phyloP scores from a whole-genome alignment of 2,888 invertebrate species.

The Metacarcinus magister region DNA sequence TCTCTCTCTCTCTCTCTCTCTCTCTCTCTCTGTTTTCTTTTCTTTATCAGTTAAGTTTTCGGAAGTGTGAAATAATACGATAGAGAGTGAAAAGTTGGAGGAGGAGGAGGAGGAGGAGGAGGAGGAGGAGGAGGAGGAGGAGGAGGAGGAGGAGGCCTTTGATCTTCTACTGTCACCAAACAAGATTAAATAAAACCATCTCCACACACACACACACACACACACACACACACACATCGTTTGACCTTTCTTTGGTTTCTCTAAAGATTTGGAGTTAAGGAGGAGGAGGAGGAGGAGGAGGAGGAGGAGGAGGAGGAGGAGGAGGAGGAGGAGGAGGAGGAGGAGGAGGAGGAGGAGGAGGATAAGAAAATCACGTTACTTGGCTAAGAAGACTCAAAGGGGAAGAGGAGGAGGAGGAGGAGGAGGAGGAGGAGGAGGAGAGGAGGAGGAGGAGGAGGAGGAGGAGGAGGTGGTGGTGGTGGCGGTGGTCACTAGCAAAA shows the following conservation, averaged over 20 bases:
- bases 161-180: not conserved
- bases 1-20: too few species aligned
- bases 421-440: not conserved
- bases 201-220: too few species aligned
- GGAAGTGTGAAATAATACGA: not conserved
- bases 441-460: not conserved
- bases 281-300: not conserved
- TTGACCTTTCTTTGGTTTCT: not conserved
- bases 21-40: not conserved
- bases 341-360: too few species aligned
- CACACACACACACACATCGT: not conserved
- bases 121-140: not conserved
- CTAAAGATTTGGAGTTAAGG: not conserved
- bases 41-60: not conserved
- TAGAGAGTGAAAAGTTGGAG: not conserved
- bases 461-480: not conserved
- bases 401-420: not conserved
- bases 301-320: constrained; percentile 42
- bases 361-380: not conserved
- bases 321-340: not conserved
- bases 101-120: not conserved
- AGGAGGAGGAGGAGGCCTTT: not conserved
- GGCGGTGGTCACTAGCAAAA: too few species aligned
- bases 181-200: not conserved
- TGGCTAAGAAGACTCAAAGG: not conserved